phyloP scores from a whole-genome alignment of 2,888 invertebrate genomes.

The Reticulitermes lucifugus region DNA sequence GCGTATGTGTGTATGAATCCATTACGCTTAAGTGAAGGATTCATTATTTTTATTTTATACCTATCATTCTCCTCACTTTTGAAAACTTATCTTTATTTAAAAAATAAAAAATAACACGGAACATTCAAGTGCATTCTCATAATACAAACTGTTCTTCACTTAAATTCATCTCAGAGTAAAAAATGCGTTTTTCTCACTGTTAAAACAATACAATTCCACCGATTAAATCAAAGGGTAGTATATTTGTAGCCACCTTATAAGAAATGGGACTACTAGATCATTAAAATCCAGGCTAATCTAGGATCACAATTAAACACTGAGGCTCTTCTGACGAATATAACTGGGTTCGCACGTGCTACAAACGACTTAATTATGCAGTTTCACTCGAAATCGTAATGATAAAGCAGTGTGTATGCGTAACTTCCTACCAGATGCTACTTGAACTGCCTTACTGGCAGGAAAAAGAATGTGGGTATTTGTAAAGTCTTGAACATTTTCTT shows the following conservation, averaged over 20 bases:
- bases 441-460: background rate
- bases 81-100: no score
- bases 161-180: background rate
- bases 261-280: background rate
- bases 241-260: background rate
- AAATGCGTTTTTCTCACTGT: background rate
- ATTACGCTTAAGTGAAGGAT: no score
- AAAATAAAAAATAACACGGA: no score
- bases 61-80: no score
- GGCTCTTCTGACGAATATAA: background rate
- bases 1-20: no score
- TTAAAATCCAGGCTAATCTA: conserved; percentile 3
- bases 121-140: background rate
- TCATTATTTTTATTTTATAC: no score
- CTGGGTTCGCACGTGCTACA: background rate
- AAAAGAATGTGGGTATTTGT: background rate
- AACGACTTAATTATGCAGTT: conserved; percentile 19
- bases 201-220: background rate
- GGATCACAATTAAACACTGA: background rate
- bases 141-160: background rate
- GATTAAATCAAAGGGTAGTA: background rate
- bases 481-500: background rate
- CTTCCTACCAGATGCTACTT: background rate
- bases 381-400: background rate
- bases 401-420: background rate